Base-by-base conservation (phyloP, 2,113 vertebrate species). In the Carassius carassius region DNA sequence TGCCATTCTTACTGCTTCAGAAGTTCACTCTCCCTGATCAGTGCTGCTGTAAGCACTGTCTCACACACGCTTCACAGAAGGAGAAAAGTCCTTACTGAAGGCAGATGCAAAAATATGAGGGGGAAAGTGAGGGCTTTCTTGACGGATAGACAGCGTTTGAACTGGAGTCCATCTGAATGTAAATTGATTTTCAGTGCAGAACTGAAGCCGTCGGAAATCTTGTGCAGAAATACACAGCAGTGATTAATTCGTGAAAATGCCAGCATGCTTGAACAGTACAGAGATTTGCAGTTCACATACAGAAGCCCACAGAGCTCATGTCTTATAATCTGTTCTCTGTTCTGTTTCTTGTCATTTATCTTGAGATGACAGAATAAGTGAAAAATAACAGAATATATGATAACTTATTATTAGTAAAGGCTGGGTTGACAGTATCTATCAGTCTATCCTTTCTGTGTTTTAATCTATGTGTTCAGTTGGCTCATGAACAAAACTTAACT, bases 21-120 rank as follows among this genome's bases (percentile, higher is more conserved):
- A 25, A 51, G 78, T 81, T 75, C 44, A 54, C 9, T 32, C 62
- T 72, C 35, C 67, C 69, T 41, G 69, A 72, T 41, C 69, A n/a
- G 9, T 72, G 35, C 37, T 69, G 16, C 65, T 37, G 65, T 32
- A 35, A 25, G 41, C 14, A 7, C n/a, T 17, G n/a, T 37, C 60
- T n/a, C 58, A 49, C 44, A 73, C 67, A 54, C 13, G 47, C 47
- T 49, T 49, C 47, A 49, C 29, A 60, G 17, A 70, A 10, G 7
- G 6, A 3, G 65, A 9, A 9, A 19, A 32, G 7, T 37, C 32
- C 67, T 19, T 9, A 3, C 65, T 17, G 14, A 35, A 67, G 65
- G 0, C 29, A 69, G 7, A 3, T 4, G 10, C 35, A 6, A 12
- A n/a, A 5, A 72, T n/a, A 41, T 11, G 32, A 41, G 65, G 32